Evolutionary conservation across 2,888 invertebrate genomes (phyloP).

Genomic region (Papilio demoleus): DNA sequence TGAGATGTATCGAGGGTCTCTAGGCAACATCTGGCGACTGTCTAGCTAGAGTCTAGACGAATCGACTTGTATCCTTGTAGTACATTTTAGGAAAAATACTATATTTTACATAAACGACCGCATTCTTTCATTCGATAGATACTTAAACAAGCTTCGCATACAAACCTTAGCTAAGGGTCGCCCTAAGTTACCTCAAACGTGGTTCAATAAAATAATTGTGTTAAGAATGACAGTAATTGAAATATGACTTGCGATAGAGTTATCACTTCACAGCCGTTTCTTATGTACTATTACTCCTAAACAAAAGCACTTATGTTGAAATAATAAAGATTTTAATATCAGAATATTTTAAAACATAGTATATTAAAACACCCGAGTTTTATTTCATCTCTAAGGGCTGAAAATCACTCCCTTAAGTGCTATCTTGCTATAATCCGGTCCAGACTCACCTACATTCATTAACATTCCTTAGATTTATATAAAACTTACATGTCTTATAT

Average conservation of each 20-base stretch:
- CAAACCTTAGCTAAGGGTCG: neutral
- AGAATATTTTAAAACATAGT: no score
- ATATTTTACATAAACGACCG: neutral
- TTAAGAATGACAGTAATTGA: no score
- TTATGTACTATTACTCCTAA: no score
- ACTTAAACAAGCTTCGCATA: neutral
- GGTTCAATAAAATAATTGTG: neutral
- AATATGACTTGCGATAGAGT: no score
- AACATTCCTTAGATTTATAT: conserved; percentile 6
- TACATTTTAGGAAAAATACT: neutral
- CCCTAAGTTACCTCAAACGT: neutral
- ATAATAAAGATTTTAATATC: no score
- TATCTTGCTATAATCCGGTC: neutral
- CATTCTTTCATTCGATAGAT: neutral
- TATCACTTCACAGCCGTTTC: no score
- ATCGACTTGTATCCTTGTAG: neutral
- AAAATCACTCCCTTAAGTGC: neutral
- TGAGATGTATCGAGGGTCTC: conserved; percentile 3
- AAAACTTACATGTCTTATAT: neutral
- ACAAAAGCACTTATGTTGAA: no score
- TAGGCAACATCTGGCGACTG: conserved; percentile 3
- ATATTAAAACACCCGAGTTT: no score
- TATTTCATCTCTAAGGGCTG: no score
- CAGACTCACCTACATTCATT: conserved; percentile 7
- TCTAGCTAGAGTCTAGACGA: conserved; percentile 10